These are phyloP conservation scores for Drosophila burlai DNA, from an alignment of 1,140 invertebrate species.

Conservation along the genomic window DNA sequence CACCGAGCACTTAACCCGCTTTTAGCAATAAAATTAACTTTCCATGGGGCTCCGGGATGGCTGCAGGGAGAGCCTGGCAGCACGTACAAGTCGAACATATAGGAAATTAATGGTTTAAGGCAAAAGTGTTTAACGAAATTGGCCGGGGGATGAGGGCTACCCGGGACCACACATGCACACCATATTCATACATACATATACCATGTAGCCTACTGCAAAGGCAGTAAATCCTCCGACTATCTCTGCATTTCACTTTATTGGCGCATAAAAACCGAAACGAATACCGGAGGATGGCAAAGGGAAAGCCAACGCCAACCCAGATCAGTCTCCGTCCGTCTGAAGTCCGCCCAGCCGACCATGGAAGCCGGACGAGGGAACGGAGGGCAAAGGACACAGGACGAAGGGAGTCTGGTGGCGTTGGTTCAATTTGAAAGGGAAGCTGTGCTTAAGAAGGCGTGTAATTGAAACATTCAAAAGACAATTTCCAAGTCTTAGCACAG, in stretches of 20 bases:
- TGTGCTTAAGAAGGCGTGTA: slow-evolving; percentile 85
- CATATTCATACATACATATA: slow-evolving; percentile 37
- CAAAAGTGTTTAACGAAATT: slow-evolving; percentile 84
- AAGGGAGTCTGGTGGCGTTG: slow-evolving; percentile 32
- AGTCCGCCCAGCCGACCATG: slow-evolving; percentile 44
- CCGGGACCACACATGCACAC: slow-evolving; percentile 25
- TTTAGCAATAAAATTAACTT: slow-evolving; percentile 85
- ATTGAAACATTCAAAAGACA: slow-evolving; percentile 86
- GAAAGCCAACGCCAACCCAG: slow-evolving; percentile 44
- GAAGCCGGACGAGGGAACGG: slow-evolving; percentile 14
- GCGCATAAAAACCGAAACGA: slow-evolving; percentile 70
- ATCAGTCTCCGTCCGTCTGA: slow-evolving; percentile 41
- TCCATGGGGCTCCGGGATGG: slow-evolving; percentile 47
- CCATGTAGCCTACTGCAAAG: slow-evolving; percentile 58
- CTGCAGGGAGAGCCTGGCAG: slow-evolving; percentile 27
- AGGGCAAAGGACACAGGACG: slow-evolving; percentile 9
- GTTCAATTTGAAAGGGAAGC: slow-evolving; percentile 84
- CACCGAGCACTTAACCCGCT: slow-evolving; percentile 80
- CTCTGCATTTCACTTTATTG: slow-evolving; percentile 81
- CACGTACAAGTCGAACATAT: slow-evolving; percentile 76
- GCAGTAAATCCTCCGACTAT: slow-evolving; percentile 80
- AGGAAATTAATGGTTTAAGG: slow-evolving; percentile 85
- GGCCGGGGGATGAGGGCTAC: slow-evolving; percentile 30
- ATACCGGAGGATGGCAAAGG: slow-evolving; percentile 26
- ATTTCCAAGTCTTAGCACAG: slow-evolving; percentile 85